A percentile compares a stretch with the other conserved stretches of the same genome.
Evolutionary conservation across 2,113 vertebrate genomes (phyloP).

Genomic region (Nyctereutes procyonoides): DNA sequence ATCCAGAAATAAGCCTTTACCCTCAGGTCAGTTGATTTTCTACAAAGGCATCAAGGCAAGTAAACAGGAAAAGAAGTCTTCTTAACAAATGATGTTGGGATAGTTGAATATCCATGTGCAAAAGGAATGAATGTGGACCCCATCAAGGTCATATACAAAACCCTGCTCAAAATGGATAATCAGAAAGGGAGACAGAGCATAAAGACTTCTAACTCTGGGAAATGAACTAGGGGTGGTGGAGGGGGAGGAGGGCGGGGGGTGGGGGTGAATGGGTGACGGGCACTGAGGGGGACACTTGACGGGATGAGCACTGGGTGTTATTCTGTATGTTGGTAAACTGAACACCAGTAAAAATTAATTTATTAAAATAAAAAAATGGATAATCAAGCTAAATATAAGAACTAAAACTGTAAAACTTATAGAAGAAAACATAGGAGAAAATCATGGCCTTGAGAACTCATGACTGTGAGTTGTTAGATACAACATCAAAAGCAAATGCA

Average conservation of each 20-base stretch:
- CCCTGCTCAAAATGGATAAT: neutral
- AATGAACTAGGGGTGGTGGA: too few species aligned
- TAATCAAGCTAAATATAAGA: neutral
- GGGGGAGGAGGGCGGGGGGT: too few species aligned
- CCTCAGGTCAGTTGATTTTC: neutral
- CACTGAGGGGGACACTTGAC: too few species aligned
- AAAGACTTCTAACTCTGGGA: too few species aligned
- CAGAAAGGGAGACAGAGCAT: too few species aligned
- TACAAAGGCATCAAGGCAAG: neutral
- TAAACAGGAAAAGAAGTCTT: neutral
- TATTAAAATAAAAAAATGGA: too few species aligned
- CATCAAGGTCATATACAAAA: neutral
- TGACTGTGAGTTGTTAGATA: neutral
- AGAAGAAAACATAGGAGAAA: neutral
- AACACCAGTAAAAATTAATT: too few species aligned
- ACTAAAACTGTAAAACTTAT: neutral
- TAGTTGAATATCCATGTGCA: neutral
- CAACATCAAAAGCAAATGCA: neutral
- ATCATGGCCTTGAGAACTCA: neutral
- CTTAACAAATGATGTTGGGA: neutral
- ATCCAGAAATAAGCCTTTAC: neutral
- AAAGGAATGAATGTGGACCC: neutral
- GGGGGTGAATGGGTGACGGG: too few species aligned
- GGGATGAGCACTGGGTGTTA: too few species aligned
- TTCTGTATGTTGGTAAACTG: too few species aligned